Base-by-base conservation (phyloP, 2,888 invertebrate species). In the Pristionchus maxplancki region DNA sequence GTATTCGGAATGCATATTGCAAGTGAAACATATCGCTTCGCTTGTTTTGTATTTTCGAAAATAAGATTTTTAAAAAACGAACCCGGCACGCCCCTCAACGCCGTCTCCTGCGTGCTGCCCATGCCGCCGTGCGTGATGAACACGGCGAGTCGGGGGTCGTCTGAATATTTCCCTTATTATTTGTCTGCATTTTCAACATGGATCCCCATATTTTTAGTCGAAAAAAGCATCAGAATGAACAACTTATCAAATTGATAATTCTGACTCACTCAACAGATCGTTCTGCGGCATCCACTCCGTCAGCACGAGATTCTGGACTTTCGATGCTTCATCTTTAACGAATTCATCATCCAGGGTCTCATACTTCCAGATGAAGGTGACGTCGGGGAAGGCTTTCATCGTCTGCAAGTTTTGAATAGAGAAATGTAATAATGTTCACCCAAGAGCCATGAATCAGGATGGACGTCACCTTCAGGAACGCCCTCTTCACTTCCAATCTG, bases 311-410 rank as follows among this genome's bases (percentile, higher is more conserved):
- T 86, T 86, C 13, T 17, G 13, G n/a, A 86, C 44, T 44, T 86
- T 86, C 44, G 64, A 6, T 28, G 64, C 67, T 20, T 64, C 48
- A 17, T 40, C 13, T 5, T 28, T 9, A 31, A 44, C 71, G 31
- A 86, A 86, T 24, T 67, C 86, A 28, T 67, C 67, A 6, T 67
- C 34, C 24, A 44, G 34, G 5, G 64, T 48, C 28, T 86, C 86
- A n/a, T 86, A 86, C 71, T 86, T 86, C 86, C 86, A 86, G 67
- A 86, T 86, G 86, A 86, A 86, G 20, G 86, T 86, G 4, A 67
- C 48, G 48, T 64, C 48, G 15, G 86, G 86, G 31, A 86, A 58
- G 37, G 24, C n/a, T 15, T 1, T 9, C 37, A 83, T 83, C 6
- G 83, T 37, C 83, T 83, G 34, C 2, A 37, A 71, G 8, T 3